phyloP scores from a whole-genome alignment of 2,797 vertebrate genomes.

The Melopsittacus undulatus region DNA sequence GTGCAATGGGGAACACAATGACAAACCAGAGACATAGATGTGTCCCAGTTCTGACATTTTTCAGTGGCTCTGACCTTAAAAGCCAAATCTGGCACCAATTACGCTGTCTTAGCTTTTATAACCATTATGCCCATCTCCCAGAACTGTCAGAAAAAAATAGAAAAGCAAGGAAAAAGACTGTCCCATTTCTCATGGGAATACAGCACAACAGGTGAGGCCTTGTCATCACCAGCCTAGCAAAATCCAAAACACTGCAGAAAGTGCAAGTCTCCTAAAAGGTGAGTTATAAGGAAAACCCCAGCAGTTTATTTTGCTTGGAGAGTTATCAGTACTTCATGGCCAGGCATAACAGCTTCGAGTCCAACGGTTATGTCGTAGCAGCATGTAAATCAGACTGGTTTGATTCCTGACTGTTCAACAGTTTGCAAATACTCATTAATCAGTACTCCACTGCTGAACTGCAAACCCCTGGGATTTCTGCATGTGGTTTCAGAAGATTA shows the following conservation, averaged over 20 bases:
- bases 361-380: background rate
- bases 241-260: background rate
- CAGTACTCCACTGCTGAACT: background rate
- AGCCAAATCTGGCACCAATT: background rate
- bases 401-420: background rate
- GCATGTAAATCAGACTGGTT: background rate
- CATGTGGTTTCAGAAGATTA: background rate
- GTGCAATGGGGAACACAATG: background rate
- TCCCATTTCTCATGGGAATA: background rate
- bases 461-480: background rate
- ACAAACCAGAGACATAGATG: background rate
- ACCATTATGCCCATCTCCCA: background rate
- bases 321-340: background rate
- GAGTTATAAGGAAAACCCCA: background rate
- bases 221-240: background rate
- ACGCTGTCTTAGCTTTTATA: background rate
- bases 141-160: background rate
- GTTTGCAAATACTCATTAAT: background rate
- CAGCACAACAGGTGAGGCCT: background rate
- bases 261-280: background rate
- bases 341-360: background rate
- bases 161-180: background rate
- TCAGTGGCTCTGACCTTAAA: background rate
- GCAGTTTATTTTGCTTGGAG: background rate
- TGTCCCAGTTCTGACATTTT: background rate